phyloP scores from a whole-genome alignment of 2,113 vertebrate species.

The Bombycilla garrulus region DNA sequence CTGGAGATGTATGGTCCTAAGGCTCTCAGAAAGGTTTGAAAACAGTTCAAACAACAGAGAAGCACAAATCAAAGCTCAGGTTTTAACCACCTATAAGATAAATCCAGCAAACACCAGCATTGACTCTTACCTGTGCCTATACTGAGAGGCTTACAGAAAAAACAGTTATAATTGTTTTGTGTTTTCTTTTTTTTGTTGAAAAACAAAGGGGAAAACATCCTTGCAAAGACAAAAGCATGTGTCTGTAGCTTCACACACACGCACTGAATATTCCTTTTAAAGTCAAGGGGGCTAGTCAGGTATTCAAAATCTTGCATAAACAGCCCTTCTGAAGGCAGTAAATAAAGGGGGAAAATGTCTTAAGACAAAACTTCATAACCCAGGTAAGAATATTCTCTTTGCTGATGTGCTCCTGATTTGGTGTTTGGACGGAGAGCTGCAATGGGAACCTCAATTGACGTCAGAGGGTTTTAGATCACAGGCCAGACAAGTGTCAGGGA shows the following conservation, averaged over 20 bases:
- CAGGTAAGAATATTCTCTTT: background rate
- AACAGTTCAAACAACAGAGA: background rate
- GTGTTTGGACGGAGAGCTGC: background rate
- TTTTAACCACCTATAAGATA: background rate
- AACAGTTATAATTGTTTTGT: background rate
- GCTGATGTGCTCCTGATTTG: background rate
- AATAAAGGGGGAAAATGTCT: background rate
- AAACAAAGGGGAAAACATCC: background rate
- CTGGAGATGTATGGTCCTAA: background rate
- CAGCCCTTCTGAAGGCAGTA: background rate
- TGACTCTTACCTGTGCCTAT: background rate
- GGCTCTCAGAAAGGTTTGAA: background rate
- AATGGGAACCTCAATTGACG: conserved; percentile 31
- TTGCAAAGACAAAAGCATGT: background rate
- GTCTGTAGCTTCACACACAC: background rate
- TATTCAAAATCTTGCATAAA: background rate
- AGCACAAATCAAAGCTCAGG: background rate
- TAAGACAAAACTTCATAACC: background rate
- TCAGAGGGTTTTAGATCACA: conserved; percentile 45
- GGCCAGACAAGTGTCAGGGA: conserved; percentile 43
- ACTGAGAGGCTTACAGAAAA: background rate
- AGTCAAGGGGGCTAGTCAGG: background rate
- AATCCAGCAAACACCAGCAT: background rate
- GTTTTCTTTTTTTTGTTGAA: background rate
- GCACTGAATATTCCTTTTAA: conserved; percentile 21